phyloP scores from a whole-genome alignment of 2,888 invertebrate genomes.

The Epirrita christyi region DNA sequence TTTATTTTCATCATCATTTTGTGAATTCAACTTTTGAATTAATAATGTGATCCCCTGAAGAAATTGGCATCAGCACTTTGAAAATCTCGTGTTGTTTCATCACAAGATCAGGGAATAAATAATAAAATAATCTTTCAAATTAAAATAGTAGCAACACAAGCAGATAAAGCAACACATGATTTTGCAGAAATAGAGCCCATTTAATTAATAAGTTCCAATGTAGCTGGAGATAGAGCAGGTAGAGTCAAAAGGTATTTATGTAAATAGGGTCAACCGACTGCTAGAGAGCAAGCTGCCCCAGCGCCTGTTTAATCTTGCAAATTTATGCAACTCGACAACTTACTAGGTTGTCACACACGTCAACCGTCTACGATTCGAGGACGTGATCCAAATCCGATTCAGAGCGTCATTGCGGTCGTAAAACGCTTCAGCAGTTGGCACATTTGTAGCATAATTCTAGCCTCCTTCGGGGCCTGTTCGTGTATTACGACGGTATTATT shows the following conservation, averaged over 20 bases:
- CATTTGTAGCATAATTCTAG: constrained; percentile 76
- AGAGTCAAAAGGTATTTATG: constrained; percentile 71
- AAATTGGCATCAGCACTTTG: too few relatives aligned
- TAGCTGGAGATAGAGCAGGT: constrained; percentile 17
- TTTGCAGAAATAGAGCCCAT: too few relatives aligned
- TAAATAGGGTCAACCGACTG: constrained; percentile 63
- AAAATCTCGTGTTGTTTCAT: too few relatives aligned
- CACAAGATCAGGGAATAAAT: too few relatives aligned
- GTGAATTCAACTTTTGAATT: neutral
- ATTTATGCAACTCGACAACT: constrained; percentile 81
- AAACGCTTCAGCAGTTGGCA: constrained; percentile 78
- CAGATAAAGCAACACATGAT: too few relatives aligned
- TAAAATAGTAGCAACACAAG: too few relatives aligned
- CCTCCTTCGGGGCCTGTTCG: constrained; percentile 36
- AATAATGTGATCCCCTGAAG: neutral
- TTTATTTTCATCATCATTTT: constrained; percentile 5
- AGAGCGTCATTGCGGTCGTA: constrained; percentile 74
- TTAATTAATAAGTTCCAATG: too few relatives aligned
- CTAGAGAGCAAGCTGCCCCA: constrained; percentile 48
- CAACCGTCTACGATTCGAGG: constrained; percentile 75
- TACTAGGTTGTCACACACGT: constrained; percentile 57
- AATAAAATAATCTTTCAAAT: too few relatives aligned
- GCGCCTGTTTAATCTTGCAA: constrained; percentile 78
- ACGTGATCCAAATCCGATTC: constrained; percentile 82
- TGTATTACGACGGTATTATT: constrained; percentile 57